A percentile compares a stretch with the other conserved stretches of the same genome.
These are phyloP conservation scores for Chiloscyllium plagiosum DNA, from an alignment of 2,113 vertebrate species.

Conservation along the genomic window DNA sequence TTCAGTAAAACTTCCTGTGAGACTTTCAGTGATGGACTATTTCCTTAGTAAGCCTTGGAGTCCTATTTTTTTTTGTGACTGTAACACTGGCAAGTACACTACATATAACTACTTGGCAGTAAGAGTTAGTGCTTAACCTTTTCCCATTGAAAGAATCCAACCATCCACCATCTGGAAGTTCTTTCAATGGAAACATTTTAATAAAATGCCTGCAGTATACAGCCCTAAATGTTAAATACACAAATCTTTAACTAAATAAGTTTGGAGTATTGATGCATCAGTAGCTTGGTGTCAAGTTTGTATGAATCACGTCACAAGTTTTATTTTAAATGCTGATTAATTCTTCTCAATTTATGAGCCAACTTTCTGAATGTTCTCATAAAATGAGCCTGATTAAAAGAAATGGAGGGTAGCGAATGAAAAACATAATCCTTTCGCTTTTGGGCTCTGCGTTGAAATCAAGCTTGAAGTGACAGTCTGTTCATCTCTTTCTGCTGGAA, in stretches of 20 bases:
- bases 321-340: background rate
- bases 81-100: slow-evolving; percentile 28
- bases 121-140: slow-evolving; percentile 4
- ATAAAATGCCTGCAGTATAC: background rate
- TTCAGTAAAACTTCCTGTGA: slow-evolving; percentile 30
- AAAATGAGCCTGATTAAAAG: background rate
- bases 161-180: slow-evolving; percentile 19
- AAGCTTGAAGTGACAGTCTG: background rate
- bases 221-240: background rate
- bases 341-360: background rate
- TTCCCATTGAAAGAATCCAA: slow-evolving; percentile 25
- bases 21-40: slow-evolving; percentile 16
- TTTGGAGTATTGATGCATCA: background rate
- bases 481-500: background rate
- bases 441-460: background rate
- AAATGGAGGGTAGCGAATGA: background rate
- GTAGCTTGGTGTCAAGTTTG: background rate
- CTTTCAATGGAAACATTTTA: slow-evolving; percentile 26
- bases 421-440: background rate
- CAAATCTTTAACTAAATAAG: background rate
- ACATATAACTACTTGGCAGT: slow-evolving; percentile 15
- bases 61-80: slow-evolving; percentile 22
- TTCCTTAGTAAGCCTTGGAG: slow-evolving; percentile 24
- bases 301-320: background rate
- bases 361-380: background rate